Conservation (phyloP, 2,888 invertebrate species). For the Cloeon dipterum region DNA sequence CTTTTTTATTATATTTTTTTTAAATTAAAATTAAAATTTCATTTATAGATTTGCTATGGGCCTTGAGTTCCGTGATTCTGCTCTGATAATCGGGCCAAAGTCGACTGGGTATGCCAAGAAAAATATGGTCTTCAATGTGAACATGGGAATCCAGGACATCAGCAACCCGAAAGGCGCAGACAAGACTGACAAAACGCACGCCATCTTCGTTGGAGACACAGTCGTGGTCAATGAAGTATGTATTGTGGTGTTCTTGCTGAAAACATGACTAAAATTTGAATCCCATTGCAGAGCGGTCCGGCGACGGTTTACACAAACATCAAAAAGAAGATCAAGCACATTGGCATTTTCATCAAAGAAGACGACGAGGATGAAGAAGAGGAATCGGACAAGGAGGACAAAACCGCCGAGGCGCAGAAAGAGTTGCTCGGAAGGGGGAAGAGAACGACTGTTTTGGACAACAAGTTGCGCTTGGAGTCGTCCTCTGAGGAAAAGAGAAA, state of each 20-base stretch:
- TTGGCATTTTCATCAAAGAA: slow-evolving; percentile 85
- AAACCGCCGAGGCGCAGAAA: slow-evolving; percentile 26
- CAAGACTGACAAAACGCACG: slow-evolving; percentile 74
- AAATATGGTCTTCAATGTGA: slow-evolving; percentile 93
- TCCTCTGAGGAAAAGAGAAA: slow-evolving; percentile 94
- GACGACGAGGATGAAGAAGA: slow-evolving; percentile 68
- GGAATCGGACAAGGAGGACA: slow-evolving; percentile 48
- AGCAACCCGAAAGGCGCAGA: slow-evolving; percentile 60
- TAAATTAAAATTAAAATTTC: background rate
- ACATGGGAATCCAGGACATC: slow-evolving; percentile 73
- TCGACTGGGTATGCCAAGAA: slow-evolving; percentile 55
- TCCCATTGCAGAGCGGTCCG: slow-evolving; percentile 38
- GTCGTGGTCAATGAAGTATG: slow-evolving; percentile 74
- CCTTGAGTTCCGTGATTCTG: slow-evolving; percentile 91
- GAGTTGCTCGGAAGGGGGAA: slow-evolving; percentile 49
- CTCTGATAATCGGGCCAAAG: slow-evolving; percentile 79
- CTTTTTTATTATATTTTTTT: background rate
- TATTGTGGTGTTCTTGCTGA: too few relatives aligned
- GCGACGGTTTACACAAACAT: slow-evolving; percentile 72
- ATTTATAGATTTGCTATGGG: slow-evolving; percentile 78
- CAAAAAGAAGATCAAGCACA: slow-evolving; percentile 86
- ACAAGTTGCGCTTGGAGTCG: slow-evolving; percentile 72
- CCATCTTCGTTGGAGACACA: slow-evolving; percentile 90
- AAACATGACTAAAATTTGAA: background rate
- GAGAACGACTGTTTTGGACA: slow-evolving; percentile 78